Evolutionary conservation across 2,113 vertebrate species (phyloP).

Genomic region (Forbesichthys papilliferus): DNA sequence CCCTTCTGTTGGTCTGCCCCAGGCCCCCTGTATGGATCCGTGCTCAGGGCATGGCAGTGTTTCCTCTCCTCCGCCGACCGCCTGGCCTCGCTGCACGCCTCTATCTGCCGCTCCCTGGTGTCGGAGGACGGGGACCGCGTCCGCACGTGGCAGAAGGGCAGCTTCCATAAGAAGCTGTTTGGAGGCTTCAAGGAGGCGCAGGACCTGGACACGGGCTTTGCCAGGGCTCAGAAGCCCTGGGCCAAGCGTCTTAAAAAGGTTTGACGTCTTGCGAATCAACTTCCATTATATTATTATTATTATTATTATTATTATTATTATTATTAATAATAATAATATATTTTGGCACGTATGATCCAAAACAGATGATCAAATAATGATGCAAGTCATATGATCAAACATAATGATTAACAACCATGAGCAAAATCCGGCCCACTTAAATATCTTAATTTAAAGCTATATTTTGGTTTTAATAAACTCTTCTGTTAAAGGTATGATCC

Average conservation of each 20-base stretch:
- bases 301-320: too few relatives aligned
- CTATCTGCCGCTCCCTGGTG: constrained; percentile 80
- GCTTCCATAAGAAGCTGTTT: constrained; percentile 83
- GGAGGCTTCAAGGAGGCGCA: constrained; percentile 84
- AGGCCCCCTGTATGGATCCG: constrained; percentile 82
- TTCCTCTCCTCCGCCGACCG: constrained; percentile 81
- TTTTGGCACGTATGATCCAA: too few relatives aligned
- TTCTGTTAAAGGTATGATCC: too few relatives aligned
- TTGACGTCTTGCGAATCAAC: not conserved
- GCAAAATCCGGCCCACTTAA: too few relatives aligned
- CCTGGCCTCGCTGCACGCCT: constrained; percentile 77
- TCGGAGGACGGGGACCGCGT: constrained; percentile 79
- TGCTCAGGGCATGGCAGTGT: constrained; percentile 81
- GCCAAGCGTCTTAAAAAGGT: constrained; percentile 84
- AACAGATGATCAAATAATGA: too few relatives aligned
- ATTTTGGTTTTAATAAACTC: too few relatives aligned
- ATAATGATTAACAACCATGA: too few relatives aligned
- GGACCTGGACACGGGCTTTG: constrained; percentile 80
- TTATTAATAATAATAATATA: too few relatives aligned
- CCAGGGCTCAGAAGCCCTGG: constrained; percentile 84
- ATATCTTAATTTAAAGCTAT: too few relatives aligned
- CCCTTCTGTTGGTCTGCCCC: not conserved
- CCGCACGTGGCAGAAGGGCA: constrained; percentile 82
- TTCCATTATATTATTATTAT: too few relatives aligned
- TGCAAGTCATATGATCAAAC: too few relatives aligned